phyloP scores from a whole-genome alignment of 2,888 invertebrate species.

The Odontocerum albicorne region DNA sequence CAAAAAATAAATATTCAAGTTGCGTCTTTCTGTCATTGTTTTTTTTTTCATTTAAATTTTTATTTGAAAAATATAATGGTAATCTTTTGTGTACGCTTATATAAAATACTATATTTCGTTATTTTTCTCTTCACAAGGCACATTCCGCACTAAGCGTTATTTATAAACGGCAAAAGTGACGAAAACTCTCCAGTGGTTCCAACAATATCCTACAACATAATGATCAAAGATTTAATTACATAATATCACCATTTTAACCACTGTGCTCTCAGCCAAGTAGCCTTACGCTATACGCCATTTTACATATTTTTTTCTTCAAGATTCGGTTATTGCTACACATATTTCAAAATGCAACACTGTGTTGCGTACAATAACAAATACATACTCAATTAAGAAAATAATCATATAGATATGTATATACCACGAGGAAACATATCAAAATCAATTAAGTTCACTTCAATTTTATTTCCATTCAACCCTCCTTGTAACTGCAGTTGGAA shows the following conservation, averaged over 20 bases:
- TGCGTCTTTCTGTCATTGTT: too few relatives aligned
- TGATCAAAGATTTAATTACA: too few relatives aligned
- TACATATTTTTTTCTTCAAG: neutral
- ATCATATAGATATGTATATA: neutral
- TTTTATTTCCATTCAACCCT: neutral
- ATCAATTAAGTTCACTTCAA: neutral
- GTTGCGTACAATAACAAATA: neutral
- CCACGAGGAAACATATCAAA: too few relatives aligned
- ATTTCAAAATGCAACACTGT: neutral
- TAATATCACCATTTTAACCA: too few relatives aligned
- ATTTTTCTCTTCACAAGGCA: constrained; percentile 59
- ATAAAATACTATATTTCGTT: constrained; percentile 44
- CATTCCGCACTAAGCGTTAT: constrained; percentile 51
- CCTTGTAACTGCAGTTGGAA: too few relatives aligned
- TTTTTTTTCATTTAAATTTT: too few relatives aligned
- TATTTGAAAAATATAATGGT: too few relatives aligned
- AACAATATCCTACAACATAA: neutral
- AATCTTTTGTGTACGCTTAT: constrained; percentile 61
- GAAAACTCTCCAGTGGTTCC: constrained; percentile 15
- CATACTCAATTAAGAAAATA: neutral
- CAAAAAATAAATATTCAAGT: too few relatives aligned
- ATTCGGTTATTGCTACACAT: neutral
- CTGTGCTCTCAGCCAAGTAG: neutral
- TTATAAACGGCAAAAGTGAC: constrained; percentile 19
- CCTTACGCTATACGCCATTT: neutral